Conservation (phyloP, 2,888 invertebrate genomes). For the Argyresthia goedartella region DNA sequence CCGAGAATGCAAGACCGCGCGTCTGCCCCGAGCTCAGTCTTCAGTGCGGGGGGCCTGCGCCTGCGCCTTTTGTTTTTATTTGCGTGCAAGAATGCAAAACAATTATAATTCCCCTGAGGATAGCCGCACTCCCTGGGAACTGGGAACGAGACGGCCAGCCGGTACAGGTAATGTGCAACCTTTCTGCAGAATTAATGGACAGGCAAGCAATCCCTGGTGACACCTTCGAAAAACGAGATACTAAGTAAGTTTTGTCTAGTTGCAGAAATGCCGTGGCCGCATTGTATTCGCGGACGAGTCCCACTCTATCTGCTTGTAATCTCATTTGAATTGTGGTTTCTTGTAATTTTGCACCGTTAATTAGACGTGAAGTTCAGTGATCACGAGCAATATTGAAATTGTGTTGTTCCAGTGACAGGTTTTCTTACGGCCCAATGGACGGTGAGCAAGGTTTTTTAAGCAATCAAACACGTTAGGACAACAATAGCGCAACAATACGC, state of each 20-base stretch:
- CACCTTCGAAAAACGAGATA: too few species aligned
- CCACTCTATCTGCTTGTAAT: too few species aligned
- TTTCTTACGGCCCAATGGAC: too few species aligned
- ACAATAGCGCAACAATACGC: too few species aligned
- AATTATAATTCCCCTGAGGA: constrained; percentile 67
- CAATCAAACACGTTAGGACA: too few species aligned
- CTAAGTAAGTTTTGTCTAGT: too few species aligned
- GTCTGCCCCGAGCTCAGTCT: constrained; percentile 39
- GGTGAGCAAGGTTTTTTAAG: too few species aligned
- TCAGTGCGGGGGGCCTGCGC: constrained; percentile 56
- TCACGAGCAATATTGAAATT: neutral
- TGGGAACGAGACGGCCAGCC: constrained; percentile 30
- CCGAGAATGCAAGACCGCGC: neutral
- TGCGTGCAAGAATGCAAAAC: constrained; percentile 69
- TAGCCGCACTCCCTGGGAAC: constrained; percentile 52
- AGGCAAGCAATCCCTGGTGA: too few species aligned
- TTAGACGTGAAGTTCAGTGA: neutral
- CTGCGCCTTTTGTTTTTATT: constrained; percentile 64
- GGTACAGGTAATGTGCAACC: constrained; percentile 32
- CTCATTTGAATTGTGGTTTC: constrained; percentile 51
- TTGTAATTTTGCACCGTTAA: constrained; percentile 5
- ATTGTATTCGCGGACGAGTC: too few species aligned
- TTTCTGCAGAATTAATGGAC: too few species aligned
- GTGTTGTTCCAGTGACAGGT: too few species aligned
- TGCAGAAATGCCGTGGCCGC: too few species aligned